Evolutionary conservation across 2,888 invertebrate genomes (phyloP), one percentile per base, ranked within the genome.

Genomic region (Adelphocoris suturalis): DNA sequence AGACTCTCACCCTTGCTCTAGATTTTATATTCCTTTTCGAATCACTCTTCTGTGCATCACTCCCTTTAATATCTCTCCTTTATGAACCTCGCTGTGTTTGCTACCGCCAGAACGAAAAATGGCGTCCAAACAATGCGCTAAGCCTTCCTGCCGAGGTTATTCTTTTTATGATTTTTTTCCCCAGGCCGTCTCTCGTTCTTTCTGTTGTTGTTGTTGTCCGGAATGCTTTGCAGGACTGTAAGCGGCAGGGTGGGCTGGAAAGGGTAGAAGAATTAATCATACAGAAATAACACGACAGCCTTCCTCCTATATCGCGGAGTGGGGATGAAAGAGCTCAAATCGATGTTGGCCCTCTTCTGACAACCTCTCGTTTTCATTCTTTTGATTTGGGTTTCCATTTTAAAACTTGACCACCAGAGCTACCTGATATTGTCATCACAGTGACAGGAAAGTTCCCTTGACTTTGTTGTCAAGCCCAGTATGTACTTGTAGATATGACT

Each of bases 221-320:
- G 75, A 37, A 7, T 76, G 27, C 23, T 76, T 76, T 27, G 5
- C 37, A 27, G 76, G 76, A 27, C 12, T 76, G 76, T 76, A 2
- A 37, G n/a, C n/a, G n/a, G n/a, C n/a, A n/a, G n/a, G n/a, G 37
- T 76, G 76, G 5, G 76, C 7, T n/a, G n/a, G n/a, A n/a, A 23
- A 9, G 16, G 76, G 37, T 23, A 76, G 27, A 76, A 16, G 76
- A 23, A 76, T 76, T 76, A 27, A 76, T 76, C 76, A 76, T 37
- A 76, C 76, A 14, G 37, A 14, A 27, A 37, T 19, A 76, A 27
- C 76, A 76, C 14, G 37, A 2, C 57, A 57, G 57, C 57, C n/a
- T 1, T 57, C 57, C 57, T 57, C 16, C 19, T 16, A n/a, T 57
- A 57, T 57, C n/a, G 57, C n/a, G n/a, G 16, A 12, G 52, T 2